Evolutionary conservation across 1,140 invertebrate genomes (phyloP).

Genomic region (Doryteuthis pealeii): DNA sequence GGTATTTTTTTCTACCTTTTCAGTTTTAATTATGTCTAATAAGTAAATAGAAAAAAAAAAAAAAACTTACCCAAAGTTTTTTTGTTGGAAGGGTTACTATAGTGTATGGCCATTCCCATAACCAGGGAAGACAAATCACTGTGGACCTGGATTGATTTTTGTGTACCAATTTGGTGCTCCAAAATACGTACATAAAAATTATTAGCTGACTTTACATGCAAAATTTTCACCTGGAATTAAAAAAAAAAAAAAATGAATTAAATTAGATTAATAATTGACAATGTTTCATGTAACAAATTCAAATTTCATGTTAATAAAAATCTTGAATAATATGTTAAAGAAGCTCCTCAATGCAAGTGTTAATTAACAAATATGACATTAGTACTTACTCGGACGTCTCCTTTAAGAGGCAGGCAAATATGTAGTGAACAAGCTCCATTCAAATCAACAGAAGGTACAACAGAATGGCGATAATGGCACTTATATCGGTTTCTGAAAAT

Average conservation of each 20-base stretch:
- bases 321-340: too few relatives aligned
- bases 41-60: too few relatives aligned
- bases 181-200: constrained; percentile 36
- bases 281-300: too few relatives aligned
- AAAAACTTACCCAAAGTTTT: constrained; percentile 24
- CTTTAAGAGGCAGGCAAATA: constrained; percentile 25
- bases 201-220: constrained; percentile 28
- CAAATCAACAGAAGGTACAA: constrained; percentile 31
- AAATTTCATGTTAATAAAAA: too few relatives aligned
- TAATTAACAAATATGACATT: too few relatives aligned
- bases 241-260: constrained; percentile 2
- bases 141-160: constrained; percentile 16
- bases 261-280: too few relatives aligned
- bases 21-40: too few relatives aligned
- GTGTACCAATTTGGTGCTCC: constrained; percentile 20
- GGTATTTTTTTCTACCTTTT: too few relatives aligned
- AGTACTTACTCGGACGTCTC: constrained; percentile 37
- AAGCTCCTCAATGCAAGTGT: too few relatives aligned
- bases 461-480: constrained; percentile 31
- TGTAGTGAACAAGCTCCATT: neutral
- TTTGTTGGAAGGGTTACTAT: constrained; percentile 13
- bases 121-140: constrained; percentile 13
- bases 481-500: constrained; percentile 22
- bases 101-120: constrained; percentile 25
- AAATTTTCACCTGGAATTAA: constrained; percentile 26